Percentiles rank a stretch among this genome's conserved stretches.
Conservation (phyloP, 2,113 vertebrate species). For the Ammodytes marinus region DNA sequence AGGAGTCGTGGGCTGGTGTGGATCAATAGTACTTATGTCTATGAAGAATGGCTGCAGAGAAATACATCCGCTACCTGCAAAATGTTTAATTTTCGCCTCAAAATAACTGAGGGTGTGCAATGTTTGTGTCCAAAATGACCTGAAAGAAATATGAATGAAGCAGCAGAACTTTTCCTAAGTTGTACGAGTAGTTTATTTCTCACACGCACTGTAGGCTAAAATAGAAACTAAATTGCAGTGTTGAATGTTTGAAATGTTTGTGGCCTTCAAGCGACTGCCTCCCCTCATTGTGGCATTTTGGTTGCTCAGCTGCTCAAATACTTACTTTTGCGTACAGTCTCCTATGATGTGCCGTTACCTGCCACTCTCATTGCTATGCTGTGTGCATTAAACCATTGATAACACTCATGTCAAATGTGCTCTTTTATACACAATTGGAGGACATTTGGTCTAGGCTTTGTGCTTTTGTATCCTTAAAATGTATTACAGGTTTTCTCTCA, state of each 20-base stretch:
- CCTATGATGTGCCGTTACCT: constrained; percentile 16
- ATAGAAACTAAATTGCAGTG: constrained; percentile 72
- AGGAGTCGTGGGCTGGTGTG: constrained; percentile 28
- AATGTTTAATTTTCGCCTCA: neutral
- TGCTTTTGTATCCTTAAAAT: neutral
- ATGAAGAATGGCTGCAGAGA: neutral
- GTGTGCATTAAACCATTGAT: neutral
- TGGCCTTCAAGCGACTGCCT: constrained; percentile 55
- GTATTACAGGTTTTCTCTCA: neutral
- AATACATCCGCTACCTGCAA: neutral
- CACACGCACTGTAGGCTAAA: constrained; percentile 47
- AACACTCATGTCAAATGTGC: neutral
- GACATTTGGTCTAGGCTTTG: neutral
- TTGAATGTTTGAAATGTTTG: constrained; percentile 72
- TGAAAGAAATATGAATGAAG: constrained; percentile 20
- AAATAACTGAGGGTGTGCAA: neutral
- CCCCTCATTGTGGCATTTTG: constrained; percentile 38
- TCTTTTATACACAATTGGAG: neutral
- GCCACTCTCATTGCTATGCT: neutral
- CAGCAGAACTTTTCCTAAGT: constrained; percentile 6
- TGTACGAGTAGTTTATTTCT: constrained; percentile 58
- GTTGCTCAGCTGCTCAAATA: constrained; percentile 44
- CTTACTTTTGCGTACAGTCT: constrained; percentile 1
- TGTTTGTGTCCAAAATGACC: neutral
- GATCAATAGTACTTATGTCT: constrained; percentile 34